Conservation (phyloP, 2,888 invertebrate species). For the Cyaniris semiargus region DNA sequence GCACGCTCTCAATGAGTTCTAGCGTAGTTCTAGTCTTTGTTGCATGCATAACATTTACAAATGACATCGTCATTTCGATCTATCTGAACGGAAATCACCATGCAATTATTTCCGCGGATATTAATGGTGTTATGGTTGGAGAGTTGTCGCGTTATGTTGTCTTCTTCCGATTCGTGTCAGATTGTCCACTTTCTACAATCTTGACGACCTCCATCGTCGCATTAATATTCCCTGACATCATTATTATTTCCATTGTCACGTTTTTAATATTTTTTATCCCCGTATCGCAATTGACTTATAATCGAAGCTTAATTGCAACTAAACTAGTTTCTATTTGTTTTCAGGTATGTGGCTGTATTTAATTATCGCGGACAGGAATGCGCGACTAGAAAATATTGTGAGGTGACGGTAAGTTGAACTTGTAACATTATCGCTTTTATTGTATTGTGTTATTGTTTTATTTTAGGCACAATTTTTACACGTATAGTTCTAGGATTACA, state of each 20-base stretch:
- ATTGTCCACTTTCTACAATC: conserved; percentile 36
- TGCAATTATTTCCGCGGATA: background rate
- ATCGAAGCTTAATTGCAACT: conserved; percentile 35
- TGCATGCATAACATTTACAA: background rate
- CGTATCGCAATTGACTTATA: conserved; percentile 35
- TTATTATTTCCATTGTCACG: conserved; percentile 37
- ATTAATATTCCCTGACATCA: conserved; percentile 38
- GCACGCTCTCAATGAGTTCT: background rate
- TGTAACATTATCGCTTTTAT: background rate
- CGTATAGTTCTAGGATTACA: background rate
- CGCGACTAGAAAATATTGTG: conserved; percentile 43
- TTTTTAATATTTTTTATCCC: conserved; percentile 33
- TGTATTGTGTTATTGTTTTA: background rate
- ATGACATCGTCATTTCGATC: background rate
- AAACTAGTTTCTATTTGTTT: conserved; percentile 39
- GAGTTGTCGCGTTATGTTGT: background rate
- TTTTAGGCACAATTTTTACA: background rate
- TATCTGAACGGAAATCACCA: background rate
- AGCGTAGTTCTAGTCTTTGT: background rate
- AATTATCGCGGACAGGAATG: conserved; percentile 30
- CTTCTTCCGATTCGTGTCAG: conserved; percentile 29
- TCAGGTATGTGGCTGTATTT: conserved; percentile 42
- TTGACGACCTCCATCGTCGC: conserved; percentile 36
- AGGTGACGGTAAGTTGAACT: conserved; percentile 34
- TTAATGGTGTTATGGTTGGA: conserved; percentile 17